Evolutionary conservation across 2,888 invertebrate species (phyloP), one percentile per base, ranked within the genome.

Genomic region (Caenorhabditis panamensis): DNA sequence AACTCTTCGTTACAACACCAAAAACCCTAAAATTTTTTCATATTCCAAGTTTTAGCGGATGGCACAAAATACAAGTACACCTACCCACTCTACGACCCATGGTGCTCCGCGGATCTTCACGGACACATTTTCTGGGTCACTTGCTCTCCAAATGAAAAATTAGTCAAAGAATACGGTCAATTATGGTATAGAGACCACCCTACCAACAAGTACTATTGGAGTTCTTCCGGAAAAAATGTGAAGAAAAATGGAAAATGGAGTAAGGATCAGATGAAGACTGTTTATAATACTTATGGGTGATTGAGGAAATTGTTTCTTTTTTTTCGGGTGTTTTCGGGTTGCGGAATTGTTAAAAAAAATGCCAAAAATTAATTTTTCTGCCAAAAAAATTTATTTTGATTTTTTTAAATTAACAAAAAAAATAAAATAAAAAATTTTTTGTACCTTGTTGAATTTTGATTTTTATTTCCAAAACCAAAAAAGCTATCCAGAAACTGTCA

Each of bases 121-220:
- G 79, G 79, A 8, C 76, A 64, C 26, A 58, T 82, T 3, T 79
- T 82, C 24, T 82, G 82, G 82, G 67, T 80, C 4, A 79, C 82
- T 0, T 82, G 82, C 31, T 58, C 67, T 0, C 82, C 82, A 8
- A 68, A 79, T 8, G 41, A 47, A 2, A 79, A 68, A 72, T 13
- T 82, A 41, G 61, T 36, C 56, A 73, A 66, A 16, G 26, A 51
- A 18, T 66, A 66, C 26, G 66, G 66, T n/a, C 44, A 53, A 24
- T 13, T 41, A 9, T 66, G 66, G 66, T 54, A 54, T 26, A 11
- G 22, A 11, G 66, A 66, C 47, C 54, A 54, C 47, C 54, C 53
- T 8, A 54, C 54, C 16, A 8, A 22, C 13, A 41, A 36, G 16
- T 66, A 31, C 26, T 9, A 11, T 2, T 66, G 66, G 66, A 41